phyloP scores from a whole-genome alignment of 2,113 vertebrate genomes.

The Cyprinodon variegatus region DNA sequence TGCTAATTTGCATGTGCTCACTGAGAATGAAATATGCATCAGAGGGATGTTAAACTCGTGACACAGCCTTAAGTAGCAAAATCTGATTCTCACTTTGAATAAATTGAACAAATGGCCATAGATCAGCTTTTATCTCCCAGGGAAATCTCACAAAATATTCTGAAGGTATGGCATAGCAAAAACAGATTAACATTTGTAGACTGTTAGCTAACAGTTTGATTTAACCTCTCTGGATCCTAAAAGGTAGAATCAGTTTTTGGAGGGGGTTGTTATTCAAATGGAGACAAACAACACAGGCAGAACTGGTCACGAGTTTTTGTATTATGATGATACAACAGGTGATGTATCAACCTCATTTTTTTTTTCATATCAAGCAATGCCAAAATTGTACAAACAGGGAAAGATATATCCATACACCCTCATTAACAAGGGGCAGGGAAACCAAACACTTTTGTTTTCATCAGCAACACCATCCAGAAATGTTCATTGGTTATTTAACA shows the following conservation, averaged over 20 bases:
- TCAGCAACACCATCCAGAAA: too few relatives aligned
- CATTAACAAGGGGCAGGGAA: too few relatives aligned
- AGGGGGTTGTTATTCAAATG: slow-evolving; percentile 39
- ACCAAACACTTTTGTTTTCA: too few relatives aligned
- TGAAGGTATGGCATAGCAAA: background rate
- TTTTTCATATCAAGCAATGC: too few relatives aligned
- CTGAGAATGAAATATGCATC: slow-evolving; percentile 42
- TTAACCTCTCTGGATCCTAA: background rate
- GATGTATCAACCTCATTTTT: too few relatives aligned
- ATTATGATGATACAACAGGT: too few relatives aligned
- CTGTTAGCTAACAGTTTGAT: background rate
- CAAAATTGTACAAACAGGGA: too few relatives aligned
- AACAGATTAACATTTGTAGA: background rate
- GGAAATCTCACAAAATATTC: background rate
- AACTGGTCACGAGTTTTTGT: too few relatives aligned
- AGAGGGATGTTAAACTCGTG: slow-evolving; percentile 29
- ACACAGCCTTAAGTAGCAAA: slow-evolving; percentile 13
- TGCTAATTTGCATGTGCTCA: slow-evolving; percentile 51
- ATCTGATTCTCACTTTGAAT: slow-evolving; percentile 18
- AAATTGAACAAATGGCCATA: background rate
- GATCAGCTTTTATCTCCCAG: background rate
- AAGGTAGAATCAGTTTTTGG: slow-evolving; percentile 43
- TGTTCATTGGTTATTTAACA: too few relatives aligned
- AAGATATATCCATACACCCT: too few relatives aligned
- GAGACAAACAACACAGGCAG: background rate